Evolutionary conservation across 2,113 vertebrate species (phyloP).

Genomic region (crab-eating macaque (Macaca fascicularis)): DNA sequence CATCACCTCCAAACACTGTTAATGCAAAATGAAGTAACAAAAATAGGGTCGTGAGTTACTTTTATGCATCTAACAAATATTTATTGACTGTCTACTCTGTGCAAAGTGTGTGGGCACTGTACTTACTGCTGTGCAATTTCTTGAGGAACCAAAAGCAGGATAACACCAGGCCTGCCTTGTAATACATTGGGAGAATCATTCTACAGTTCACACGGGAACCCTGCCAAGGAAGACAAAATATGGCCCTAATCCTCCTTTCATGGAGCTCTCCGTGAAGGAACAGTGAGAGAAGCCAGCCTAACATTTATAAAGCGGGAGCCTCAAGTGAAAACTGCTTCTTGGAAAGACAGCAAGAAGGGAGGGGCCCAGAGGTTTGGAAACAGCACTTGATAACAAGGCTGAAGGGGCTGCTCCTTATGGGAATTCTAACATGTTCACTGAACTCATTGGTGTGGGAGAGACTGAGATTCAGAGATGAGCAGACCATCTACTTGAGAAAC

Average conservation of each 20-base stretch:
- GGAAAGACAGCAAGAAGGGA: constrained; percentile 11
- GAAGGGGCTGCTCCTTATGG: neutral
- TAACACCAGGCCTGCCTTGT: neutral
- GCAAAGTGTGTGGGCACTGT: neutral
- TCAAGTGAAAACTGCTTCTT: constrained; percentile 44
- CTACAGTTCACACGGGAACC: neutral
- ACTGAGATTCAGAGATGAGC: neutral
- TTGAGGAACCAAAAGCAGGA: neutral
- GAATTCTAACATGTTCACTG: neutral
- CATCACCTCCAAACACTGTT: neutral
- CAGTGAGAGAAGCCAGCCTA: constrained; percentile 49
- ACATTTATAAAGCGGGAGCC: constrained; percentile 30
- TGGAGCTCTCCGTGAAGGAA: neutral
- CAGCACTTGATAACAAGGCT: neutral
- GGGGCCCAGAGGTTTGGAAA: neutral
- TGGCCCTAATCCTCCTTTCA: neutral
- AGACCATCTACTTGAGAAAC: neutral
- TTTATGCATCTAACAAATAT: neutral
- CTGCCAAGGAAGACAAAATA: constrained; percentile 35
- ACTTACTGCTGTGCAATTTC: neutral
- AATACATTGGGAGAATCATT: neutral
- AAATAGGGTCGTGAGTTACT: neutral
- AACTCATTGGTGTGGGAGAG: neutral
- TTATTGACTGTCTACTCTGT: neutral
- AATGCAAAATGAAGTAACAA: neutral